phyloP scores from a whole-genome alignment of 2,888 invertebrate species.

The Rhopalosiphum nymphaeae region DNA sequence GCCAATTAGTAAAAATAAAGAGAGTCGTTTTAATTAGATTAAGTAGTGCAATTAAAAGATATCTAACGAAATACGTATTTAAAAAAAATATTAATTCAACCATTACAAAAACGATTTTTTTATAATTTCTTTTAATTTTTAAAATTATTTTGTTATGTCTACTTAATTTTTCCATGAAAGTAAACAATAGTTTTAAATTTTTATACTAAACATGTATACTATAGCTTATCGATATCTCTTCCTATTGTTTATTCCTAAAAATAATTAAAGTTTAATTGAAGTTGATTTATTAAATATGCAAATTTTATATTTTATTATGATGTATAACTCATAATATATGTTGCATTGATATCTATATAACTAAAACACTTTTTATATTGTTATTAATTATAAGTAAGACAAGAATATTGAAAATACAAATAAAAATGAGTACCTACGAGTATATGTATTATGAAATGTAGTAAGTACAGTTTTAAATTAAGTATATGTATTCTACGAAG shows the following conservation, averaged over 20 bases:
- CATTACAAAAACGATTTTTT: no score
- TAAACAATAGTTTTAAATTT: no score
- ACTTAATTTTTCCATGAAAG: no score
- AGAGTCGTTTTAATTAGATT: not conserved
- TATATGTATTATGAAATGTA: not conserved
- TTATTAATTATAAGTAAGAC: not conserved
- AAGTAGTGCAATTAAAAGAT: not conserved
- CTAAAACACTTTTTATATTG: not conserved
- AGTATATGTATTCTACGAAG: not conserved
- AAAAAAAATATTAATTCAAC: not conserved
- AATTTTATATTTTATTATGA: not conserved
- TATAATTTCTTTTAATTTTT: no score
- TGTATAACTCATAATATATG: not conserved
- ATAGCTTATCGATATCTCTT: no score
- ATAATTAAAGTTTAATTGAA: no score
- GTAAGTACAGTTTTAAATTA: not conserved
- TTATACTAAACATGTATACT: no score
- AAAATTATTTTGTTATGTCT: no score
- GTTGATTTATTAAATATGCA: no score
- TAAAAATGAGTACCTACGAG: not conserved
- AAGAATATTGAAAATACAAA: not conserved
- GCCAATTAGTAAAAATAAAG: constrained; percentile 15
- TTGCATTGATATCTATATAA: not conserved
- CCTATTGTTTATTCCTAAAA: no score
- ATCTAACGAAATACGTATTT: not conserved